Base-by-base conservation (phyloP, 2,888 invertebrate species). In the Perithous albicinctus region DNA sequence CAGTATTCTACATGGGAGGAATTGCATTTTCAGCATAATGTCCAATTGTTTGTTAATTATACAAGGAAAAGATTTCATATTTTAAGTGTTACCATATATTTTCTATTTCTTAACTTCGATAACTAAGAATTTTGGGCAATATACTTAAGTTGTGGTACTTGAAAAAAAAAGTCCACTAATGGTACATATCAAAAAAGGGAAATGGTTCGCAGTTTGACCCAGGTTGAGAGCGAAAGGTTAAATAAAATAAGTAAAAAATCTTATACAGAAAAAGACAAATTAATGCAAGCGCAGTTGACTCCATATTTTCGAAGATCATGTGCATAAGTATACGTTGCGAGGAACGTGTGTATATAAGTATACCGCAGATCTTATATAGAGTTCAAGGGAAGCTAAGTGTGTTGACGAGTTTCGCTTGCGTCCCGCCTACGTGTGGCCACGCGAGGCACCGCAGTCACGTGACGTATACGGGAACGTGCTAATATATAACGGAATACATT, bases 401-500 rank as follows among this genome's bases (percentile, higher is more conserved):
- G 29, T 32, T 56, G 15, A 56, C 15, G 15, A 56, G 32, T 61
- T 72, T 59, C 46, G 32, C 43, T 8, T 26, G n/a, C 2, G 8
- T 70, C 29, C 41, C 15, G 63, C 35, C 67, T 35, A 67, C 67
- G 35, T 20, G n/a, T 35, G n/a, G 7, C n/a, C 20, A n/a, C 35
- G n/a, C 51, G 23, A 48, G 67, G 18, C 7, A 5, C 8, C n/a
- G 20, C 7, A n/a, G 32, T 7, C 67, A n/a, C 38, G 38, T 63
- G 38, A 74, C 35, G 26, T 48, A 51, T 51, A 5, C 15, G 23
- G 43, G 23, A 23, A 43, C 51, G 23, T 54, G 38, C 41, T n/a
- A 15, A 64, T 41, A 41, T 43, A 15, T 54, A 64, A 74, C 64
- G 74, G 54, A 64, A 43, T 29, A 61, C 23, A 48, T 29, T 23